Evolutionary conservation across 1,140 invertebrate genomes (phyloP).

Genomic region (Brachionus koreanus): DNA sequence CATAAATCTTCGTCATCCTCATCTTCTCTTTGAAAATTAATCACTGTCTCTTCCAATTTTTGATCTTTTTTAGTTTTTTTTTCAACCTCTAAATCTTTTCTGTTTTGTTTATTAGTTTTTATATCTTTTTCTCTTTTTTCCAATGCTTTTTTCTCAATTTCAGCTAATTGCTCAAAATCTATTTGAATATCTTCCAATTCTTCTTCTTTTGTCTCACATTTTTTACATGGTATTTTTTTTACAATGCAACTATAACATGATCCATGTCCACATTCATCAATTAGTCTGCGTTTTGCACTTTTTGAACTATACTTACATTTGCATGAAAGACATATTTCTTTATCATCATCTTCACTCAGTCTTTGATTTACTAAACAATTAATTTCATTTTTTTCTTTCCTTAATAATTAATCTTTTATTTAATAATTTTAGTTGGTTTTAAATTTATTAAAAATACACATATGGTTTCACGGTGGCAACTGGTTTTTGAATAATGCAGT

Average conservation of each 20-base stretch:
- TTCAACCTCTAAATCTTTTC: background rate
- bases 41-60: background rate
- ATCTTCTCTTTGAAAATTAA: background rate
- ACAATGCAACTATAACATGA: background rate
- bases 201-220: background rate
- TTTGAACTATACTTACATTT: background rate
- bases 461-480: background rate
- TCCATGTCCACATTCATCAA: conserved; percentile 5
- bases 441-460: background rate
- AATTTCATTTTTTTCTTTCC: background rate
- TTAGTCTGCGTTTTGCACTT: background rate
- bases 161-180: conserved; percentile 71
- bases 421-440: background rate
- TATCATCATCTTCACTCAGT: background rate
- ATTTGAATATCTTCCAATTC: background rate
- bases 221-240: background rate
- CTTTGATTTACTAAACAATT: background rate
- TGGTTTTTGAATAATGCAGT: background rate
- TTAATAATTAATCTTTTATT: background rate
- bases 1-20: background rate
- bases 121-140: conserved; percentile 83
- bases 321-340: background rate
- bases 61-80: background rate
- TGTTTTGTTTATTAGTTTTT: background rate
- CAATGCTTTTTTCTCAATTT: conserved; percentile 84